Evolutionary conservation across 2,113 vertebrate species (phyloP), one percentile per base, ranked within the genome.

Genomic region (Stegastes partitus): DNA sequence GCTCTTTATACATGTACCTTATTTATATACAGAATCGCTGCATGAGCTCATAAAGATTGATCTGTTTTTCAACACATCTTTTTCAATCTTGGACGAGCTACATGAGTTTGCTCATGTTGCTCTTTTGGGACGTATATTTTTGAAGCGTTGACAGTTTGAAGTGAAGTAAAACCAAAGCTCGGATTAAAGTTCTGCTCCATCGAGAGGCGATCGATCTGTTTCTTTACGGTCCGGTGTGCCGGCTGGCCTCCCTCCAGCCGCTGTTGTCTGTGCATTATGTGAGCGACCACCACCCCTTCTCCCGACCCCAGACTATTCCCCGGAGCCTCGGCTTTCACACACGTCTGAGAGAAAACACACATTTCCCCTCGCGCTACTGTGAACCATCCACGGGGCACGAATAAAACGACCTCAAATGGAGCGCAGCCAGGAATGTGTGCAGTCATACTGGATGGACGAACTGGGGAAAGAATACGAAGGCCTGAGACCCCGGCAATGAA

Each of bases 271-370:
- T 64, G 22, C n/a, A 31, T 69, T n/a, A 54, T 68, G 45, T 58
- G 73, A 65, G 44, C 57, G 4, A 25, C 31, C 26, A 10, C 10
- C 5, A 6, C 12, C 54, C 21, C 34, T 56, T 37, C 12, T 49
- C 19, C 44, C 5, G 14, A 45, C 55, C 39, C 56, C 18, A 11
- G 57, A 75, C 12, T 11, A 4, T 53, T 49, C 62, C 79, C 45
- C 25, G 7, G 62, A 76, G 68, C 47, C 45, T 53, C 53, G 42
- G 74, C 62, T 51, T 86, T 92, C 89, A 84, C 90, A 89, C 69
- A 50, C 25, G 56, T 45, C 65, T 77, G 88, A 90, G 79, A 93
- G 88, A 92, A 89, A 86, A 92, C 86, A 78, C 69, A 79, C 74
- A 37, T 70, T 81, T 90, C 79, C 88, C 84, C 67, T 86, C 65